Base-by-base conservation (phyloP, 2,113 vertebrate genomes). In the Terrapene triunguis region DNA sequence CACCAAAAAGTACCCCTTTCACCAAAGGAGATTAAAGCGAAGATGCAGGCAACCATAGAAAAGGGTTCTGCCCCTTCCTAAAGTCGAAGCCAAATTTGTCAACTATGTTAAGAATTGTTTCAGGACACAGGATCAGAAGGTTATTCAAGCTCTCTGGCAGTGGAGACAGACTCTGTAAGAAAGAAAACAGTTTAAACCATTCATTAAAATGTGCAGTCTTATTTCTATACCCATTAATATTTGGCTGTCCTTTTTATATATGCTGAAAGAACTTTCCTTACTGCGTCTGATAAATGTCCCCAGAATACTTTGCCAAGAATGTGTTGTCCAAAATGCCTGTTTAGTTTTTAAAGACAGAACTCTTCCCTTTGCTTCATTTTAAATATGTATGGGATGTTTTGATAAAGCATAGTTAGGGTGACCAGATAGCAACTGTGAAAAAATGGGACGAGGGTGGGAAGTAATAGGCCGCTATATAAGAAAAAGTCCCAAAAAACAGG, bases 71-170 rank as follows among this genome's bases (percentile, higher is more conserved):
- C 89, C 44, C 98, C 44, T 99, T 96, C 99, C 99, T 7, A 99
- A 99, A 96, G 14, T 97, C 94, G 99, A 99, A 97, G 93, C 98
- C 94, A 99, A 99, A 95, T 99, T 99, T 98, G 98, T 99, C 97
- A 99, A 99, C 98, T 99, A 99, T 11, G 95, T 99, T 95, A 99
- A 99, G 98, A 98, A 99, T 76, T 98, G 99, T 87, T 99, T 99
- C 95, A 99, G 97, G 95, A 98, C 99, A 50, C 92, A 98, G n/a
- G 99, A 99, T 84, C 53, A 98, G 38, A 99, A 99, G 99, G 99
- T 98, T 96, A 98, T 99, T 98, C 98, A 99, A 98, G 98, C 98
- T 97, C 98, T 99, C 97, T 99, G 98, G 98, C 98, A 98, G 94
- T 99, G 98, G 98, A 98, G 98, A 83, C 98, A 98, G 94, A 98